Conservation (phyloP, 2,797 vertebrate species). For the Melanotaenia boesemani region DNA sequence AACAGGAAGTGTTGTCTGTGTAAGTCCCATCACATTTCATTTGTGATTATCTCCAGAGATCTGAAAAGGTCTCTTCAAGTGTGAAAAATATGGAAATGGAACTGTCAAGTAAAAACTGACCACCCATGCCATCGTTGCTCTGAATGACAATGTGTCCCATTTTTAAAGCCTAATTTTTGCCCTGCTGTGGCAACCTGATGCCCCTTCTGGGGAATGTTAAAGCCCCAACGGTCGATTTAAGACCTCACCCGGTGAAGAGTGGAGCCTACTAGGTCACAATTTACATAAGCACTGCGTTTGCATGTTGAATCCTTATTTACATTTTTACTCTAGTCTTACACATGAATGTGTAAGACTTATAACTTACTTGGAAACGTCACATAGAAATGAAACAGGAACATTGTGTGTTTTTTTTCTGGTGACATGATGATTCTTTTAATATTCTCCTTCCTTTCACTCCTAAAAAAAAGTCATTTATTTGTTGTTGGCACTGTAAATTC, state of each 20-base stretch:
- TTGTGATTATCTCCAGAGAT: slow-evolving; percentile 47
- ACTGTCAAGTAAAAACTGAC: slow-evolving; percentile 44
- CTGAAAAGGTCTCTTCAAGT: slow-evolving; percentile 20
- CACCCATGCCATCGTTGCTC: slow-evolving; percentile 30
- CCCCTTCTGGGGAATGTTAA: slow-evolving; percentile 39
- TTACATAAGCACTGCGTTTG: slow-evolving; percentile 19
- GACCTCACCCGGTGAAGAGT: slow-evolving; percentile 10
- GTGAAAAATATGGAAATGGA: slow-evolving; percentile 59
- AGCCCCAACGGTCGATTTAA: slow-evolving; percentile 25
- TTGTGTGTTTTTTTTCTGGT: too few species aligned
- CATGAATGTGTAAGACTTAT: not conserved
- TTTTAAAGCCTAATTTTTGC: slow-evolving; percentile 42
- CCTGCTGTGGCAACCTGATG: slow-evolving; percentile 39
- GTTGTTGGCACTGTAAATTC: too few species aligned
- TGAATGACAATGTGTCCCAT: slow-evolving; percentile 42
- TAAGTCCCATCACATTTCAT: slow-evolving; percentile 38
- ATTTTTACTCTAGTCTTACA: not conserved
- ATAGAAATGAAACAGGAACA: too few species aligned
- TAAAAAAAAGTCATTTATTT: too few species aligned
- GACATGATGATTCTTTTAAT: too few species aligned
- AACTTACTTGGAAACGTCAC: too few species aligned
- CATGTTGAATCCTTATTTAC: not conserved
- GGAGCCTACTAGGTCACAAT: slow-evolving; percentile 20
- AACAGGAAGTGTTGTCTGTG: slow-evolving; percentile 19
- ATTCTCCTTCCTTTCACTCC: too few species aligned